A percentile compares a stretch with the other conserved stretches of the same genome.
These are phyloP conservation scores for Pseudeuparius sepicola DNA, from an alignment of 2,888 invertebrate species.

Conservation along the genomic window DNA sequence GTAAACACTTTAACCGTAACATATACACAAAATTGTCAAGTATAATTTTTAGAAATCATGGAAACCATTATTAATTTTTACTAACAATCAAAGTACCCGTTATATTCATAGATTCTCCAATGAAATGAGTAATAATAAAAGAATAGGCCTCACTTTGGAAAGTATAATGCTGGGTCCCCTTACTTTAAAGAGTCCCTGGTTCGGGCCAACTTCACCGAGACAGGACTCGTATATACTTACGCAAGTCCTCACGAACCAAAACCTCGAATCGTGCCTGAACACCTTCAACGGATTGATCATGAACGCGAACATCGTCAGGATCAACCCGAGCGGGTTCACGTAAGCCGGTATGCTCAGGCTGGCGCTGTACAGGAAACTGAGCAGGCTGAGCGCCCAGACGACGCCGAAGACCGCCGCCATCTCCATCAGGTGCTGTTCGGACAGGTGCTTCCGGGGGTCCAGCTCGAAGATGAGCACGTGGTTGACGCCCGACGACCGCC, in stretches of 20 bases:
- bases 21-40: too few species aligned
- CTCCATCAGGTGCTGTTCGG: constrained; percentile 69
- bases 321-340: constrained; percentile 62
- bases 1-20: too few species aligned
- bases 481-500: constrained; percentile 73
- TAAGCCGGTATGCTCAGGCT: constrained; percentile 65
- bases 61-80: too few species aligned
- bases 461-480: constrained; percentile 77
- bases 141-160: too few species aligned
- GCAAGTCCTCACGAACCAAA: constrained; percentile 60
- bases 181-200: too few species aligned
- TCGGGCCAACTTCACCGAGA: too few species aligned
- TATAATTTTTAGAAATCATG: too few species aligned
- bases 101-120: too few species aligned
- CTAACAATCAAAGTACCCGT: too few species aligned
- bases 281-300: constrained; percentile 68
- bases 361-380: constrained; percentile 58
- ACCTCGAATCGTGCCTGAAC: constrained; percentile 64
- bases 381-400: constrained; percentile 56
- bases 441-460: constrained; percentile 66
- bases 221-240: constrained; percentile 42
- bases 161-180: too few species aligned
- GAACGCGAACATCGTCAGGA: constrained; percentile 56
- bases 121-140: too few species aligned
- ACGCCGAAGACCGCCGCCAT: constrained; percentile 67